phyloP scores from a whole-genome alignment of 2,797 vertebrate species.

The Bovichtus variegatus region DNA sequence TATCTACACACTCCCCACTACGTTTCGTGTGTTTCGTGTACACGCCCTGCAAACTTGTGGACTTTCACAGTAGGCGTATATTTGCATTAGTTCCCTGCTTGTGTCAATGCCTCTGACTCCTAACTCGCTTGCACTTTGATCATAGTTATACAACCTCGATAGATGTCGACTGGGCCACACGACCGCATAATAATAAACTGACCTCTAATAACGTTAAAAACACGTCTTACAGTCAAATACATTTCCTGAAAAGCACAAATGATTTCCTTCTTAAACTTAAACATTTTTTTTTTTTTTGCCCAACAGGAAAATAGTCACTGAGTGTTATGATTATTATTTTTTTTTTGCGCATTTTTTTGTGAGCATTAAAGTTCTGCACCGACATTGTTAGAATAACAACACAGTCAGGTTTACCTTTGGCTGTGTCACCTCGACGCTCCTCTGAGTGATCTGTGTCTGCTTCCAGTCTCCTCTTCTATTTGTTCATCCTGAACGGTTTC shows the following conservation, averaged over 20 bases:
- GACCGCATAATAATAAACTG: background rate
- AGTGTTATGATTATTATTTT: too few relatives aligned
- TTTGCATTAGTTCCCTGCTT: background rate
- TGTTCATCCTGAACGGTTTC: background rate
- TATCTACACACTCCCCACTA: background rate
- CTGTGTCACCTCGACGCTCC: background rate
- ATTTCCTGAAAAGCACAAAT: background rate
- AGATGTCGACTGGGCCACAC: background rate
- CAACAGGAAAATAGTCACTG: too few relatives aligned
- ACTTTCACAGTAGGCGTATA: background rate
- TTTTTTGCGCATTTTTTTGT: too few relatives aligned
- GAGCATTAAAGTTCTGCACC: background rate
- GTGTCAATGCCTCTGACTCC: background rate
- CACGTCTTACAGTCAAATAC: too few relatives aligned
- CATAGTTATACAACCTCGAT: background rate
- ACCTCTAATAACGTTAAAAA: background rate
- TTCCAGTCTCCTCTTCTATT: background rate
- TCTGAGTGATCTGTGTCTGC: background rate
- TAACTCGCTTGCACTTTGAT: background rate
- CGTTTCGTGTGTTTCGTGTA: background rate
- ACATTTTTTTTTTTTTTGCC: too few relatives aligned
- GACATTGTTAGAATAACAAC: background rate
- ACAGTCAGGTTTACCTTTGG: conserved; percentile 6
- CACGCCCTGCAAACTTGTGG: conserved; percentile 8
- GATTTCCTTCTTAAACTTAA: too few relatives aligned